Conservation (phyloP, 2,797 vertebrate genomes). For the Myripristis murdjan region DNA sequence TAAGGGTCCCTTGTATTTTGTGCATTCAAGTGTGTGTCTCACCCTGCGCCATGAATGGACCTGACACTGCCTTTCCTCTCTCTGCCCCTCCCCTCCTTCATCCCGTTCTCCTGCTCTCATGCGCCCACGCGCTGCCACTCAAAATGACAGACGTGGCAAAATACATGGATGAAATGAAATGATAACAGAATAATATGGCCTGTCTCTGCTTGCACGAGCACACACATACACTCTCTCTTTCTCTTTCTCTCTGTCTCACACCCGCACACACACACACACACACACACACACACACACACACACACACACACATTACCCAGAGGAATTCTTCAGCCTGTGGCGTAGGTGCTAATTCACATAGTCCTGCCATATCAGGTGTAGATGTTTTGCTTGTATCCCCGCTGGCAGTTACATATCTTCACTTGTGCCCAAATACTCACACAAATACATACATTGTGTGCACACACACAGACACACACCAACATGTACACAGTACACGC, state of each 20-base stretch:
- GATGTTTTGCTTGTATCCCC: constrained; percentile 22
- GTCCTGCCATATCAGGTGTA: constrained; percentile 1
- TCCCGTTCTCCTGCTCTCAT: constrained; percentile 46
- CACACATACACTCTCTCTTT: constrained; percentile 9
- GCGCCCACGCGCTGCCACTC: constrained; percentile 67
- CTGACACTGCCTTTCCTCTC: constrained; percentile 20
- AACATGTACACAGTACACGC: constrained; percentile 9
- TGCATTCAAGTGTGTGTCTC: too few species aligned
- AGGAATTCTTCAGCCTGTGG: neutral
- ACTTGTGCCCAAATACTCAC: constrained; percentile 5
- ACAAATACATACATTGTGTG: neutral
- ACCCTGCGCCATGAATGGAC: too few species aligned
- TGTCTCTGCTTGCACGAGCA: constrained; percentile 33
- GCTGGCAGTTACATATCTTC: constrained; percentile 30
- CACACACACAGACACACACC: constrained; percentile 23
- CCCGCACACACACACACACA: too few species aligned
- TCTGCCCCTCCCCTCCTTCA: constrained; percentile 45
- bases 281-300: constrained; percentile 1
- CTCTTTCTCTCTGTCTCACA: too few species aligned
- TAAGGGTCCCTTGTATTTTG: too few species aligned
- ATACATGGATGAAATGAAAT: constrained; percentile 58
- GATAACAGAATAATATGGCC: constrained; percentile 47
- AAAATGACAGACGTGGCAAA: constrained; percentile 57
- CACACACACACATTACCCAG: neutral
- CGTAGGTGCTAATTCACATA: constrained; percentile 39